Base-by-base conservation (phyloP, 1,140 invertebrate species). In the Drosophila punjabiensis region DNA sequence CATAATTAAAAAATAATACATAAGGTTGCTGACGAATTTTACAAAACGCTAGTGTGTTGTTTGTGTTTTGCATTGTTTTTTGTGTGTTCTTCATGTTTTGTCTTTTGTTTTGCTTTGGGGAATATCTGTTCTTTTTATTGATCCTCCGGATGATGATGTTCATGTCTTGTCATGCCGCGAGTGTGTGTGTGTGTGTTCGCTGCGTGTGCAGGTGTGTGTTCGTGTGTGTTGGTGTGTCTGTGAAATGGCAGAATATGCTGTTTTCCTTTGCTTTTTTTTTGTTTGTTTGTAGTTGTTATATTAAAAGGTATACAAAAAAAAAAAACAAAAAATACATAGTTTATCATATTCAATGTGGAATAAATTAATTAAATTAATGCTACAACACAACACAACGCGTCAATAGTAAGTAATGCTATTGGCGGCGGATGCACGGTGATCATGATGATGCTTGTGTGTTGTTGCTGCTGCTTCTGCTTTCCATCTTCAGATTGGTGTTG, bases 1-100 rank as follows among this genome's bases (percentile, higher is more conserved):
- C 84, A 87, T 89, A 89, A 89, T 89, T 89, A 85, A 90, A 87
- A 89, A 89, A 89, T 89, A 89, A 89, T 89, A 89, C 85, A 89
- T 89, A 89, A 89, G 85, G 85, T 89, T 89, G 81, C 75, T 77
- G 75, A 78, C 67, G 80, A 89, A 84, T 88, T 81, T 83, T 89
- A 88, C 84, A 88, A 88, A 88, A 88, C 84, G 71, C 76, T 71
- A 69, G 77, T 79, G 67, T 85, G 66, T 73, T 70, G 81, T 64
- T 75, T 73, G 82, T 84, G 77, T 86, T 76, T 86, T 86, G 82
- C 66, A 63, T 65, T 74, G 69, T 73, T 79, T 63, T 63, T 33
- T 74, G 52, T 76, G 48, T 76, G 47, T 43, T 59, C 41, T 63
- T 63, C 14, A n/a, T 58, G 55, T 58, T 66, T 66, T 52, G 32